These are phyloP conservation scores for Saimiri boliviensis DNA, from an alignment of 2,113 vertebrate genomes.

Conservation along the genomic window DNA sequence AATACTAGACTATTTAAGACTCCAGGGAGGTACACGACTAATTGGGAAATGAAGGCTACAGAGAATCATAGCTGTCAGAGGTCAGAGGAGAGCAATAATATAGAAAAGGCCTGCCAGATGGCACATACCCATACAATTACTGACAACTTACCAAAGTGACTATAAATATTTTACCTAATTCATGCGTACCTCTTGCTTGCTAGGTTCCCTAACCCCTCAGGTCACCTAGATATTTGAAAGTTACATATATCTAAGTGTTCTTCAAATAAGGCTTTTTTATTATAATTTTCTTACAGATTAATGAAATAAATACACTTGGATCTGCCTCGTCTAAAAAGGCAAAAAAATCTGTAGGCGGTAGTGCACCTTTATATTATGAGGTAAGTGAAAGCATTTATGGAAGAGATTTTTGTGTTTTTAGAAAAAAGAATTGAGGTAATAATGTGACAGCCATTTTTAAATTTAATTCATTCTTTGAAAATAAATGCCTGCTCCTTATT, in stretches of 20 bases:
- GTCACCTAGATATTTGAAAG: not conserved
- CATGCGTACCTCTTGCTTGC: too few relatives aligned
- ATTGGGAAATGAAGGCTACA: not conserved
- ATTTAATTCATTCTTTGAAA: not conserved
- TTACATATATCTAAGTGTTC: not conserved
- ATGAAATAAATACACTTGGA: constrained; percentile 82
- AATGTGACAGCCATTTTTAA: not conserved
- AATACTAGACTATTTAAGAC: not conserved
- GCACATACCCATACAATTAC: accelerated
- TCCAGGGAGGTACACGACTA: not conserved
- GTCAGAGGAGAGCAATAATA: too few relatives aligned
- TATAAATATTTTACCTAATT: too few relatives aligned
- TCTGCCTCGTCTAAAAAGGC: constrained; percentile 81
- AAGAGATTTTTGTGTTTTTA: not conserved
- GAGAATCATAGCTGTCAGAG: not conserved
- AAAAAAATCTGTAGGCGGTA: constrained; percentile 78
- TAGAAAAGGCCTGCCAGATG: not conserved
- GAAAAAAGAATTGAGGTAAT: not conserved
- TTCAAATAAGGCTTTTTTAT: not conserved
- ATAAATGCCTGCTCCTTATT: not conserved
- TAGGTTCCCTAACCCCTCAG: not conserved
- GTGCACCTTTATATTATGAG: constrained; percentile 86
- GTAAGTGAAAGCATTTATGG: constrained; percentile 78
- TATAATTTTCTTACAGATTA: constrained; percentile 84
- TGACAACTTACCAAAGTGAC: not conserved